Conservation (phyloP, 1,140 invertebrate species). For the Drosophila arizonae region DNA sequence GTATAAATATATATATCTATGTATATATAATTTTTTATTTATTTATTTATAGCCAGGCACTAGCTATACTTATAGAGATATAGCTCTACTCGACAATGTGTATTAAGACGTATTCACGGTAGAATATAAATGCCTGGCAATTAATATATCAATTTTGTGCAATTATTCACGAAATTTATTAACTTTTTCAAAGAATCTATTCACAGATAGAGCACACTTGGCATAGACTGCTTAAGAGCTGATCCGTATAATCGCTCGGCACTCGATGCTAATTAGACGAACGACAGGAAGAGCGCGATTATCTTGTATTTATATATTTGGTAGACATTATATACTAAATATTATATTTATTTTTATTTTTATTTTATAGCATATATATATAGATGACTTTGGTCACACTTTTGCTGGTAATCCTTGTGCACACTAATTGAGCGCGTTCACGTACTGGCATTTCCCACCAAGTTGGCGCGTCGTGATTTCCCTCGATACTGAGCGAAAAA, state of each 20-base stretch:
- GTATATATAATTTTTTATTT: slow-evolving; percentile 46
- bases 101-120: slow-evolving; percentile 38
- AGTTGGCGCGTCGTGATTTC: slow-evolving; percentile 78
- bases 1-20: slow-evolving; percentile 19
- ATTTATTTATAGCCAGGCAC: slow-evolving; percentile 76
- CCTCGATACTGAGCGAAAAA: slow-evolving; percentile 65
- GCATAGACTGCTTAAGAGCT: slow-evolving; percentile 60
- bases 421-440: slow-evolving; percentile 23
- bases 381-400: slow-evolving; percentile 48
- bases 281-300: slow-evolving; percentile 37
- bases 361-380: not conserved
- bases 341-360: slow-evolving; percentile 13
- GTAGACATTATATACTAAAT: slow-evolving; percentile 14
- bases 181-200: slow-evolving; percentile 57
- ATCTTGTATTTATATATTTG: slow-evolving; percentile 10
- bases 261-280: slow-evolving; percentile 60
- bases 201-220: slow-evolving; percentile 36
- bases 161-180: slow-evolving; percentile 72
- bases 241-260: slow-evolving; percentile 66
- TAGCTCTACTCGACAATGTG: slow-evolving; percentile 51
- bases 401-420: slow-evolving; percentile 54
- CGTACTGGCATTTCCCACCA: slow-evolving; percentile 62
- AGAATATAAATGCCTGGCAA: slow-evolving; percentile 69
- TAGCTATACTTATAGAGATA: slow-evolving; percentile 67
- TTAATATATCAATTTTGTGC: slow-evolving; percentile 73